Evolutionary conservation across 2,113 vertebrate genomes (phyloP).

Genomic region (Centrocercus urophasianus): DNA sequence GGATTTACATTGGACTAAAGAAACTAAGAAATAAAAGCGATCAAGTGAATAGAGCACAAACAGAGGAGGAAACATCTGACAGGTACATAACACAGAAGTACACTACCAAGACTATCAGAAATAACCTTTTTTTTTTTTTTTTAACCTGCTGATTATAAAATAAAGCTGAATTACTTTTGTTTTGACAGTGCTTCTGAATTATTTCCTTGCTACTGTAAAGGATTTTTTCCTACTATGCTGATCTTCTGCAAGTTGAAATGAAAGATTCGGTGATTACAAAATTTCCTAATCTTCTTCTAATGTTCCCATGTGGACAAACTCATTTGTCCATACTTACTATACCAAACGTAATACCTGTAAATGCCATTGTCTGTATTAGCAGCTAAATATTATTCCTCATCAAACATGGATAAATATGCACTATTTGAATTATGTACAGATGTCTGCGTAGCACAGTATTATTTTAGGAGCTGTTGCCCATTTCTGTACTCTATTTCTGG

Average conservation of each 20-base stretch:
- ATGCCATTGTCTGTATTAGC: conserved; percentile 49
- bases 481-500: conserved; percentile 27
- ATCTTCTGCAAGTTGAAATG: conserved; percentile 15
- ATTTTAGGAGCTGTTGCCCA: conserved; percentile 50
- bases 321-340: not conserved
- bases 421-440: conserved; percentile 64
- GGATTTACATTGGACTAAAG: conserved; percentile 35
- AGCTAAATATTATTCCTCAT: conserved; percentile 52
- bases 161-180: conserved; percentile 1
- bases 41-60: conserved; percentile 63
- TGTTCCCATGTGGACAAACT: conserved; percentile 41
- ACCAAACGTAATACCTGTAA: conserved; percentile 50
- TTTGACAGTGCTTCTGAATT: conserved; percentile 4
- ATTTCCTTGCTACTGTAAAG: conserved; percentile 27
- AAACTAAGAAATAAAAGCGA: not conserved
- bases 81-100: conserved; percentile 15
- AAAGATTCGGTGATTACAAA: not conserved
- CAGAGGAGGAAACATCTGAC: conserved; percentile 25
- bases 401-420: conserved; percentile 63
- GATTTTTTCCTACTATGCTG: not conserved
- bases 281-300: conserved; percentile 28
- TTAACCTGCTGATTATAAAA: not conserved
- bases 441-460: conserved; percentile 63
- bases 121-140: not conserved
- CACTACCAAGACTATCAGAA: conserved; percentile 14